Evolutionary conservation across 2,797 vertebrate species (phyloP).

Genomic region (Borostomias antarcticus): DNA sequence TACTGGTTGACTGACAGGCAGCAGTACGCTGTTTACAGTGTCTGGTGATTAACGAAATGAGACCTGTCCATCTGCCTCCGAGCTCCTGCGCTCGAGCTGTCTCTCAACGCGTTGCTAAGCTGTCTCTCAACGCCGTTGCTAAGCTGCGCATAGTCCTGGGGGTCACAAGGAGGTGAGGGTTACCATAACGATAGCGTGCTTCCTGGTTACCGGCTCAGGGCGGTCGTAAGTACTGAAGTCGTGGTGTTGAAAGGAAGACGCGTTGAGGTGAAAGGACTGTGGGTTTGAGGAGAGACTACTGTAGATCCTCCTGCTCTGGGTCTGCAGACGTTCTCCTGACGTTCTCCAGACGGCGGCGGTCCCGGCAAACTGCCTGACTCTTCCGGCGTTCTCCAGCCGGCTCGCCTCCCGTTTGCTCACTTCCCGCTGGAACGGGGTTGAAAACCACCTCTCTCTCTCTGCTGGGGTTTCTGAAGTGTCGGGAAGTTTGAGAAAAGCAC

Average conservation of each 20-base stretch:
- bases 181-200: too few species aligned
- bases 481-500: not conserved
- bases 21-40: conserved; percentile 34
- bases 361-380: too few species aligned
- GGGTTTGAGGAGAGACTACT: too few species aligned
- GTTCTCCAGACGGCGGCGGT: conserved; percentile 46
- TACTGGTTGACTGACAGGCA: conserved; percentile 23
- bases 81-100: not conserved
- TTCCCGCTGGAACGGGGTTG: conserved; percentile 34
- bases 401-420: conserved; percentile 49
- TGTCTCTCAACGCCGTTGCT: conserved; percentile 19
- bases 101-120: conserved; percentile 5
- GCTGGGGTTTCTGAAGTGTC: conserved; percentile 5
- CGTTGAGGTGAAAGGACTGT: too few species aligned
- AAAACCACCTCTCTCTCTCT: conserved; percentile 17
- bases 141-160: conserved; percentile 23
- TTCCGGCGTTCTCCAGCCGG: too few species aligned
- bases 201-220: too few species aligned
- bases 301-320: too few species aligned
- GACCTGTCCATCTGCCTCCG: conserved; percentile 25
- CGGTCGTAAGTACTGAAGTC: too few species aligned
- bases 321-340: not conserved
- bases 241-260: too few species aligned
- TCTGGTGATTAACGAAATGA: conserved; percentile 32
- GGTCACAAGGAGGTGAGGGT: conserved; percentile 24